Conservation (phyloP, 2,888 invertebrate species). For the Micropterix aruncella region DNA sequence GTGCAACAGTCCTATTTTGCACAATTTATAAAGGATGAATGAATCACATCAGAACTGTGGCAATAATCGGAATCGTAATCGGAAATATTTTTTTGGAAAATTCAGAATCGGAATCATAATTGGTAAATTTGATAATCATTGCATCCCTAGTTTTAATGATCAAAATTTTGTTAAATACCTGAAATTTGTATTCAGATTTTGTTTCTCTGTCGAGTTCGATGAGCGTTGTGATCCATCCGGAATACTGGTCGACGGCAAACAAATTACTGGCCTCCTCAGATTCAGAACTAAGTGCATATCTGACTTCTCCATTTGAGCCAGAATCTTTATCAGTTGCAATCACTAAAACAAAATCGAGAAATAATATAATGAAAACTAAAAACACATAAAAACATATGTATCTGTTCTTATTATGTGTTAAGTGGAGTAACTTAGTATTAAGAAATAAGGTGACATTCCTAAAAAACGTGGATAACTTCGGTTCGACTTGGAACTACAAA, state of each 20-base stretch:
- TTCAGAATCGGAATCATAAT: too few species aligned
- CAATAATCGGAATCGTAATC: too few species aligned
- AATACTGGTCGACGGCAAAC: constrained; percentile 75
- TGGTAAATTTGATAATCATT: too few species aligned
- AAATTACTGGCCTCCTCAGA: constrained; percentile 46
- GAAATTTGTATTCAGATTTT: constrained; percentile 58
- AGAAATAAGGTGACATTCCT: too few species aligned
- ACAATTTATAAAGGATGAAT: too few species aligned
- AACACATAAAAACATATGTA: background rate
- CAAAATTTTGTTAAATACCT: constrained; percentile 36
- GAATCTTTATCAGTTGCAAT: constrained; percentile 48
- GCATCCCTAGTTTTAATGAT: too few species aligned
- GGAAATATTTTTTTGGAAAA: too few species aligned
- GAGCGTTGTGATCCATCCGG: constrained; percentile 75
- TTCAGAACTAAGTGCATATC: constrained; percentile 61
- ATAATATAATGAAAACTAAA: constrained; percentile 3
- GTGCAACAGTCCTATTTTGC: too few species aligned
- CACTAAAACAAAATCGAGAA: constrained; percentile 17
- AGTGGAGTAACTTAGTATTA: too few species aligned
- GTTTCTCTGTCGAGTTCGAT: constrained; percentile 66
- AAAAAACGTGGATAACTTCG: too few species aligned
- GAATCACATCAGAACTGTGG: too few species aligned
- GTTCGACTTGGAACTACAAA: too few species aligned
- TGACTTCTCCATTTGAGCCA: constrained; percentile 73
- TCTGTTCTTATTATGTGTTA: background rate